Evolutionary conservation across 2,888 invertebrate genomes (phyloP), one percentile per base, ranked within the genome.

Genomic region (Plemyria rubiginata): DNA sequence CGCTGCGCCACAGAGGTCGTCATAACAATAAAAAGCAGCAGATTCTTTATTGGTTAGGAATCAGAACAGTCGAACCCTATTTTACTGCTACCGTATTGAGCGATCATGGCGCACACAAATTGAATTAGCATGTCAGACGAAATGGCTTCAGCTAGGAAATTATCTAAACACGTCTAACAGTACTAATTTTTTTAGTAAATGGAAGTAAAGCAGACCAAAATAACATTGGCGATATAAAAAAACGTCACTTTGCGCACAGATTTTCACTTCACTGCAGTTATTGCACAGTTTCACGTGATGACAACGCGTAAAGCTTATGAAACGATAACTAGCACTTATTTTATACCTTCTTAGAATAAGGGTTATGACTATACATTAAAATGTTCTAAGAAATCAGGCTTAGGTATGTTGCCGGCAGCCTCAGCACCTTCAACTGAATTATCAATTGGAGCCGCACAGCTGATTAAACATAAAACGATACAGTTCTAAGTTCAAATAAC

Each of bases 391-490:
- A 67, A 70, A 70, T 66, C 70, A 72, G 76, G 77, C 80, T 77
- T 79, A 81, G 80, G 79, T 70, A 74, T 73, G 68, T 70, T 76
- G 78, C 81, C 88, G 86, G 87, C 81, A 81, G 84, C 75, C 82
- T 81, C 76, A 76, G 74, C 71, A 75, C 75, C 29, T 67, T 77
- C 86, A 87, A 91, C 90, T 90, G 82, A 90, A 90, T 90, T 91
- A 91, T 87, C 87, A 87, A 89, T 86, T 82, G 85, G 81, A 85
- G 83, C 71, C 83, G 80, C 79, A 86, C 92, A 92, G 91, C 92
- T 92, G 92, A 88, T 89, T 82, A 89, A 86, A 90, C 81, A 86
- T 72, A 79, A 71, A 77, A 75, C 72, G 81, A 84, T 78, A 88
- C 70, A 76, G 85, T 87, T 81, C 85, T 75, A 82, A 75, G 72